Evolutionary conservation across 2,797 vertebrate species (phyloP), one percentile per base, ranked within the genome.

Genomic region (Acipenser transmontanus): DNA sequence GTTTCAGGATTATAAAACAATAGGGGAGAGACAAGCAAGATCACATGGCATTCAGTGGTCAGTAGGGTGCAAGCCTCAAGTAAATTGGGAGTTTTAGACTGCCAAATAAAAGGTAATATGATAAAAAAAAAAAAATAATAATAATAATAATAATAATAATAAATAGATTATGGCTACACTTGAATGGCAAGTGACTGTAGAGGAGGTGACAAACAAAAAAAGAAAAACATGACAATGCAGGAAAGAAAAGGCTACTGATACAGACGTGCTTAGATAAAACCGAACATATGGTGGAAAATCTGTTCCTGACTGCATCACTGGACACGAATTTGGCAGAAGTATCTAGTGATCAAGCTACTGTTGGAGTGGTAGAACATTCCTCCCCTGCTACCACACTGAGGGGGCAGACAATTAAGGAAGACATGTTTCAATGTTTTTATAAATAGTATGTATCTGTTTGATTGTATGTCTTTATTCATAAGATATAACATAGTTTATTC

Each of bases 201-300:
- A 34, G 34, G 34, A 34, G 34, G 34, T 34, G 34, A 34, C 34
- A 34, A 66, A 61, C 49, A 69, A 63, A 70, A 61, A 49, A 34
- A 62, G 59, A 47, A n/a, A 67, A 10, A 49, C 60, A 66, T 59
- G 14, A 68, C 61, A 66, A 52, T 56, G 63, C 54, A 34, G 63
- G 65, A 47, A 61, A 11, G 68, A 66, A 57, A 11, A 66, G 64
- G 70, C 69, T 70, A 68, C 72, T 65, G 69, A 72, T 34, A 34
- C 34, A 65, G 65, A 61, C 34, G 34, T 34, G 34, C 34, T 34
- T 34, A 34, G 34, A 34, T 34, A 34, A 34, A 34, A 34, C 54
- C 17, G 20, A 69, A 66, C 77, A 79, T 79, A 79, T 79, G 77
- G 72, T 65, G 64, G 69, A 65, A 78, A 79, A 79, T 74, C 77